These are phyloP conservation scores for Rhagologus leucostigma DNA, from an alignment of 2,113 vertebrate species.

Conservation along the genomic window DNA sequence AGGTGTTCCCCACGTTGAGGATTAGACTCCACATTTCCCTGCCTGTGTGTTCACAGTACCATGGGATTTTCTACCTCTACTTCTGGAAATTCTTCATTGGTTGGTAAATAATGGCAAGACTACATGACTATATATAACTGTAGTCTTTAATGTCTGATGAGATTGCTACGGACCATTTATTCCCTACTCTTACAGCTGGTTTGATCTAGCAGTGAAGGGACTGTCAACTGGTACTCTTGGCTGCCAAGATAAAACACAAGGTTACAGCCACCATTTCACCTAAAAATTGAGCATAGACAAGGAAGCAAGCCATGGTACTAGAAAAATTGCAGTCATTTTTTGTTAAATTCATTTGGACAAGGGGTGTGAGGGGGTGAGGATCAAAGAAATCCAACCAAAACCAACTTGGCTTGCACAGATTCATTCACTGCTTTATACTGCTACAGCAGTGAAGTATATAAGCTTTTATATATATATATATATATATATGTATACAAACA, in stretches of 20 bases:
- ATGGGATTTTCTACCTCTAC: not conserved
- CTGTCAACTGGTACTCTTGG: not conserved
- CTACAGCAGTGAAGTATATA: not conserved
- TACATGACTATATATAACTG: not conserved
- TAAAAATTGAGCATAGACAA: not conserved
- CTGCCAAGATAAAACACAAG: not conserved
- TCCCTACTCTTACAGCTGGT: not conserved
- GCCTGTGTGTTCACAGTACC: not conserved
- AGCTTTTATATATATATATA: rapidly evolving
- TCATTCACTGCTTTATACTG: not conserved
- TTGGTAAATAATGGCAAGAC: not conserved
- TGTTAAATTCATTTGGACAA: not conserved
- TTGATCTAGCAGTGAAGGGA: not conserved
- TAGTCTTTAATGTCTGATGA: not conserved
- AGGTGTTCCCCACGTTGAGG: not conserved
- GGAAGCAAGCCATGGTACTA: not conserved
- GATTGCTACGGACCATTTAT: not conserved
- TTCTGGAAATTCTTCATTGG: not conserved
- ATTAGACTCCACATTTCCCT: not conserved
- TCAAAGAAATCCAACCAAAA: not conserved
- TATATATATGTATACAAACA: rapidly evolving
- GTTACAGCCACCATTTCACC: not conserved
- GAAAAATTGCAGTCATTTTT: not conserved
- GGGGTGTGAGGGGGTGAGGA: not conserved
- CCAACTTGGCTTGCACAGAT: not conserved